Base-by-base conservation (phyloP, 2,888 invertebrate genomes). In the Melieria omissa region DNA sequence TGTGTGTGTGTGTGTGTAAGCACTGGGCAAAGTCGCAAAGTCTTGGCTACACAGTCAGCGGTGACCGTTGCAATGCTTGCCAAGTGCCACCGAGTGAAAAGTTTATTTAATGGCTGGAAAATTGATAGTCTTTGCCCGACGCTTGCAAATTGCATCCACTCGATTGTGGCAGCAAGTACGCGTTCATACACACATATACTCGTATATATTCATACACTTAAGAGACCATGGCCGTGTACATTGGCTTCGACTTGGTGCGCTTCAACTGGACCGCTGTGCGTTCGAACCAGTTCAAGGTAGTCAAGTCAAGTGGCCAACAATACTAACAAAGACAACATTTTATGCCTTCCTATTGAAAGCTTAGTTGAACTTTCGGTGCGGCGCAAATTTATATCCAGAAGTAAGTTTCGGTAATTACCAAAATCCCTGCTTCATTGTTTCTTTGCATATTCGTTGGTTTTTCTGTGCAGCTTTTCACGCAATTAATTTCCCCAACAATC, bases 41-140 rank as follows among this genome's bases (percentile, higher is more conserved):
- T n/a, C n/a, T 29, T 29, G 29, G 29, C 29, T 29, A 29, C 29
- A 29, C 29, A 29, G n/a, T n/a, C 4, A 46, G 47, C 60, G 14
- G 9, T 14, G 58, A 49, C 29, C 29, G 12, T 9, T 58, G 5
- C 29, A 41, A n/a, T 42, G 42, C 60, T 60, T 47, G 49, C 62
- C 44, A 69, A 69, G 69, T 69, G 69, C 62, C 62, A 54, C 61
- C 49, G 55, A 69, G 54, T 44, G 54, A 45, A 62, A 69, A 70
- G 63, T 70, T 70, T 70, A 70, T 70, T 70, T 70, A 70, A 64
- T 70, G 70, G 42, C 70, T 64, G 58, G 70, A 70, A 70, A 70
- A 70, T 70, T 70, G 70, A 63, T 64, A 64, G 58, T 49, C 47
- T 14, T 58, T 57, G 63, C 29, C 62, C 69, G 60, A 49, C 29